phyloP scores from a whole-genome alignment of 2,888 invertebrate species.

The Hirtodrosophila duncani region DNA sequence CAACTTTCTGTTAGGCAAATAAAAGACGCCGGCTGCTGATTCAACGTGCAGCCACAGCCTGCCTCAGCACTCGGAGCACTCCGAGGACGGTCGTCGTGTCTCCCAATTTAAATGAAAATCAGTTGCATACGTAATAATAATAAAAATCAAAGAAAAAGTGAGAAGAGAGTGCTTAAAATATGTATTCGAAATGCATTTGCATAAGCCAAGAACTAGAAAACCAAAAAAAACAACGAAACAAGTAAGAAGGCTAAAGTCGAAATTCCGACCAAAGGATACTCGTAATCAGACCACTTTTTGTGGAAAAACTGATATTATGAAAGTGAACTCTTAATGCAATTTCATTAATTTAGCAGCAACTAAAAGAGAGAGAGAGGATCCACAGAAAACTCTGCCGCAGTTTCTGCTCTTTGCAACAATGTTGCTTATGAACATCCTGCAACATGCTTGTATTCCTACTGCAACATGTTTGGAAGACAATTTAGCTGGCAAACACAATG shows the following conservation, averaged over 20 bases:
- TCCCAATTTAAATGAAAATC: conserved; percentile 69
- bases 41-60: background rate
- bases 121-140: conserved; percentile 51
- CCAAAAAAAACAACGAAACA: background rate
- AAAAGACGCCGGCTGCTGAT: conserved; percentile 38
- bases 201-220: conserved; percentile 31
- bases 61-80: background rate
- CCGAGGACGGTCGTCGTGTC: conserved; percentile 38
- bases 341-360: background rate
- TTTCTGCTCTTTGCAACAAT: too few species aligned
- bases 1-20: conserved; percentile 43
- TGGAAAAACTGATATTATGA: too few species aligned
- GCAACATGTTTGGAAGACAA: too few species aligned
- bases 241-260: too few species aligned
- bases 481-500: too few species aligned
- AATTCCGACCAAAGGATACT: too few species aligned
- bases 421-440: too few species aligned
- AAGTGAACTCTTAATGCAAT: too few species aligned
- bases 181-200: conserved; percentile 39
- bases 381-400: too few species aligned
- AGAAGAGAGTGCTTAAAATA: conserved; percentile 17
- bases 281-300: too few species aligned
- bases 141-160: conserved; percentile 43
- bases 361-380: background rate
- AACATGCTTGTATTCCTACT: too few species aligned